Conservation (phyloP, 2,797 vertebrate species). For the Poeciliopsis presidionis region DNA sequence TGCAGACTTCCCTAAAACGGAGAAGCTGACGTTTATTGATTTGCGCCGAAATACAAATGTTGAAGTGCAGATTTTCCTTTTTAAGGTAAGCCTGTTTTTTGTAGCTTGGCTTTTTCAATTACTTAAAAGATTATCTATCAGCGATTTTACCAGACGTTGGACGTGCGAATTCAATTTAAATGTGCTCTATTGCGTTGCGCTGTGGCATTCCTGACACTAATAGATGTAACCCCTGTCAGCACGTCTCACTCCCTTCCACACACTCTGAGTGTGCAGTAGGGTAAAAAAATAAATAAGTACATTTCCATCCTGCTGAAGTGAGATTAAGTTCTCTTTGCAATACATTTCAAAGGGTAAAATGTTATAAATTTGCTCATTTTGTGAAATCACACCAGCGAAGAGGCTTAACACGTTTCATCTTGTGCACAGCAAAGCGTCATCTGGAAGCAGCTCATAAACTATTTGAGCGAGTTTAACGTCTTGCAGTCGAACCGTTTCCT, state of each 20-base stretch:
- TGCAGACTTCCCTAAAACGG: constrained; percentile 29
- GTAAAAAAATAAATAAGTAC: no score
- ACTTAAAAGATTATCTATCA: background rate
- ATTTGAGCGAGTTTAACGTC: background rate
- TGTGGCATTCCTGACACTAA: background rate
- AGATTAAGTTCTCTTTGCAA: background rate
- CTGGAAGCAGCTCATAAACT: background rate
- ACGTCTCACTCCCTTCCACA: background rate
- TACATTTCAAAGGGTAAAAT: background rate
- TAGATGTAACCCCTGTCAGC: background rate
- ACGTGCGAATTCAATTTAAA: background rate
- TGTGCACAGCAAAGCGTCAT: background rate
- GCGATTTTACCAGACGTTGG: background rate
- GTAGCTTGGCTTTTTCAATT: background rate
- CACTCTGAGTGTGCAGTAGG: background rate
- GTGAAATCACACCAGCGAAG: background rate
- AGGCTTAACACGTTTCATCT: background rate
- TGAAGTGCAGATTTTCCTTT: background rate
- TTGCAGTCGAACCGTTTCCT: background rate
- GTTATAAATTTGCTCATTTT: background rate
- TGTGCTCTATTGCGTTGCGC: background rate
- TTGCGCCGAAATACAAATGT: constrained; percentile 12
- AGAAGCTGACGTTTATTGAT: constrained; percentile 43
- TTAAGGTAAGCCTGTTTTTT: background rate
- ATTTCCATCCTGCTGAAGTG: background rate